phyloP scores from a whole-genome alignment of 1,140 invertebrate species.

The Cotesia glomerata region DNA sequence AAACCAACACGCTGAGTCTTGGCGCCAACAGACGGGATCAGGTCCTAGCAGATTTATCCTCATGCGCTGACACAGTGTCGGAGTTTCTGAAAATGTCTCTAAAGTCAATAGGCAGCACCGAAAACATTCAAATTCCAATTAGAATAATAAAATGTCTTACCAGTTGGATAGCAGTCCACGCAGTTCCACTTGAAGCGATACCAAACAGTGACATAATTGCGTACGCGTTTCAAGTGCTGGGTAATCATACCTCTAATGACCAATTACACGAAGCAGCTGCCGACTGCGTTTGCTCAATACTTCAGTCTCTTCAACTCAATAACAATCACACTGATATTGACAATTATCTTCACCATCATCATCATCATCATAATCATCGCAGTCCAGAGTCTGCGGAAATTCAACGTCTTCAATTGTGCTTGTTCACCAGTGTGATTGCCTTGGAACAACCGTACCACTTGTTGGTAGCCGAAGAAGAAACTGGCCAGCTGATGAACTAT shows the following conservation, averaged over 20 bases:
- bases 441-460: constrained; percentile 89
- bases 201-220: constrained; percentile 73
- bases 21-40: constrained; percentile 89
- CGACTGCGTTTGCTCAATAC: constrained; percentile 87
- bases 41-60: constrained; percentile 77
- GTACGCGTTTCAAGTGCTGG: constrained; percentile 74
- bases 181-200: constrained; percentile 71
- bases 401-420: constrained; percentile 60
- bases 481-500: constrained; percentile 89
- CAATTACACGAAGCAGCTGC: constrained; percentile 88
- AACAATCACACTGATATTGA: constrained; percentile 64
- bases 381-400: constrained; percentile 71
- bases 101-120: constrained; percentile 59
- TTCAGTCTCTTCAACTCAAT: constrained; percentile 80
- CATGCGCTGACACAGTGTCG: constrained; percentile 70
- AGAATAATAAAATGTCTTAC: constrained; percentile 80
- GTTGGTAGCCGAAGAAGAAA: constrained; percentile 91
- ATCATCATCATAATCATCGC: constrained; percentile 66
- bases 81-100: constrained; percentile 81
- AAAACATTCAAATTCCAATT: constrained; percentile 65
- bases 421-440: constrained; percentile 82
- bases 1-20: constrained; percentile 82
- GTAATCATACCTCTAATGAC: constrained; percentile 69
- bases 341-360: constrained; percentile 69
- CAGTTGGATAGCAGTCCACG: constrained; percentile 78